Evolutionary conservation across 2,888 invertebrate species (phyloP), one percentile per base, ranked within the genome.

Genomic region (Sthenelais limicola): DNA sequence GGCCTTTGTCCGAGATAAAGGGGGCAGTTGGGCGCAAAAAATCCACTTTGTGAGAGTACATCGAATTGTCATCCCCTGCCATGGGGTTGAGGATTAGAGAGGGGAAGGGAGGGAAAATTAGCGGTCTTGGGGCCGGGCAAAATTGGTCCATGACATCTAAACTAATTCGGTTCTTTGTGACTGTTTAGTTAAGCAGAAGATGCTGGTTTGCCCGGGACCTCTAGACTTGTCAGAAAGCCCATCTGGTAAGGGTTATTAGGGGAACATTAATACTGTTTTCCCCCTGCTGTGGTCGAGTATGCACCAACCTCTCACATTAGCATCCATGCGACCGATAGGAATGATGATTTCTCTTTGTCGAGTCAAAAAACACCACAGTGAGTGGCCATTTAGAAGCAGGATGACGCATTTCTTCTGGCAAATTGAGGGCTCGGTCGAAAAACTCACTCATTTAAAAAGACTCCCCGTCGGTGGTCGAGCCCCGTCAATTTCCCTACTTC

Each of bases 391-490:
- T n/a, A 32, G 32, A 12, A 2, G 9, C 30, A 18, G 30, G 56
- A 56, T 56, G 56, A 56, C 56, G 56, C 56, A 56, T 56, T 52
- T 56, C 7, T 18, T 32, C 30, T 18, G 30, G 56, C 12, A 49
- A 56, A 56, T 56, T 56, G 56, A 56, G 32, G 56, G 56, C 56
- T 56, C 56, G 49, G 9, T 43, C 24, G 3, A 56, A 56, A 30
- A 56, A 28, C 56, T 32, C 56, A 56, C 30, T 56, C 56, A 56
- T 56, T 56, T 56, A 56, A 56, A 56, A 56, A 56, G 30, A 33
- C 56, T 32, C 3, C 56, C 56, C 56, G 56, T 28, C 30, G 30
- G 56, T 32, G 30, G 30, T 15, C 5, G 56, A 33, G 56, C 4
- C 15, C 32, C 56, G 32, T 56, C 56, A 56, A 56, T 56, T 56